phyloP scores from a whole-genome alignment of 2,888 invertebrate species.

The Tiliacea citrago region DNA sequence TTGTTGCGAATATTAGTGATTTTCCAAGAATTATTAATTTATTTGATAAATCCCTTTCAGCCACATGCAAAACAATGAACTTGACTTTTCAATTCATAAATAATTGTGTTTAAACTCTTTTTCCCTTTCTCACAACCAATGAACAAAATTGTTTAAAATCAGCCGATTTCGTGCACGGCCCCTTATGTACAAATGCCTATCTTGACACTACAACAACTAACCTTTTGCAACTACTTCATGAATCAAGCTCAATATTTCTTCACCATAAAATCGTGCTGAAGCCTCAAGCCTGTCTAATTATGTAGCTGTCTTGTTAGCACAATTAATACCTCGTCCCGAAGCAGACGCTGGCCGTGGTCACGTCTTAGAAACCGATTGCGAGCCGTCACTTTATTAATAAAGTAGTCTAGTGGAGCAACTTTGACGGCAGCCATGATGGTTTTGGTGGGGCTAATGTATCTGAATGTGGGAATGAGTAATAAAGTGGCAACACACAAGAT shows the following conservation, averaged over 20 bases:
- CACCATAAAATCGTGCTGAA: constrained; percentile 24
- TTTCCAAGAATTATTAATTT: no score
- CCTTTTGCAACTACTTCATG: constrained; percentile 12
- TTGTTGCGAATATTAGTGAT: no score
- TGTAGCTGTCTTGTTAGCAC: constrained; percentile 61
- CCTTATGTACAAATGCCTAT: not conserved
- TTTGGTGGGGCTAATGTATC: constrained; percentile 3
- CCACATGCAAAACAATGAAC: no score
- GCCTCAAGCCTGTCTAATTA: constrained; percentile 40
- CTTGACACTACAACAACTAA: not conserved
- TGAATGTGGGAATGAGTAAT: no score
- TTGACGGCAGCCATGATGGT: constrained; percentile 28
- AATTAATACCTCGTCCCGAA: constrained; percentile 59
- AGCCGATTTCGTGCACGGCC: no score
- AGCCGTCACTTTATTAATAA: constrained; percentile 55
- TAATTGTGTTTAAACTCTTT: no score
- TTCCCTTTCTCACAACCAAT: no score
- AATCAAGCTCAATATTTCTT: constrained; percentile 33
- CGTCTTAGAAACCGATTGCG: constrained; percentile 59
- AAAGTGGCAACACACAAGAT: no score
- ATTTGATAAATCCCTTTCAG: no score
- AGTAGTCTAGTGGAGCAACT: constrained; percentile 27
- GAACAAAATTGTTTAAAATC: no score
- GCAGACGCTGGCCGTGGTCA: constrained; percentile 45
- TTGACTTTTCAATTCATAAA: no score